Conservation (phyloP, 2,113 vertebrate genomes). For the Pterophyllum scalare region DNA sequence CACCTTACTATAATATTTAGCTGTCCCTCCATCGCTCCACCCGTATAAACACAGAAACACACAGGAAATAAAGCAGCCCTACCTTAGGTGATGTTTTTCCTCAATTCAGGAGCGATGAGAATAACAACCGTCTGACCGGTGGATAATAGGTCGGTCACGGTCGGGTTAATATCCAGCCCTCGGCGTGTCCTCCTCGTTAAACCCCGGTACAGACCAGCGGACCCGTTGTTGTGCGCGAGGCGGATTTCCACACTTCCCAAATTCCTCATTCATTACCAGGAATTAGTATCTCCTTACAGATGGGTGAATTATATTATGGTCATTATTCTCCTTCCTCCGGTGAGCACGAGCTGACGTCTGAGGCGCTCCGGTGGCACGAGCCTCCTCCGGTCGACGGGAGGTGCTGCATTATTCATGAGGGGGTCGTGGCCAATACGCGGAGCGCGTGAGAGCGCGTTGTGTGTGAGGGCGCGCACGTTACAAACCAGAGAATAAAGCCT, state of each 20-base stretch:
- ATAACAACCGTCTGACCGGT: constrained; percentile 13
- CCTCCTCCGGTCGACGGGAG: constrained; percentile 49
- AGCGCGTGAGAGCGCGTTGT: neutral
- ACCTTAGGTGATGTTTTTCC: constrained; percentile 20
- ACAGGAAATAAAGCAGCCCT: neutral
- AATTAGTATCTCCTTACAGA: neutral
- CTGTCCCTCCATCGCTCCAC: neutral
- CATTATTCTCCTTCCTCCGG: constrained; percentile 28
- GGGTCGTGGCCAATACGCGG: constrained; percentile 56
- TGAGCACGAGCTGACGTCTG: constrained; percentile 55
- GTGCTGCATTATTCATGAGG: constrained; percentile 67
- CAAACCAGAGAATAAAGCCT: neutral
- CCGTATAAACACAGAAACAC: neutral
- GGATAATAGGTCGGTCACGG: constrained; percentile 56
- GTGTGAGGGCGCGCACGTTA: neutral
- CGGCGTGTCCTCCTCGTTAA: constrained; percentile 38
- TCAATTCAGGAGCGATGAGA: neutral
- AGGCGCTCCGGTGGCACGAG: constrained; percentile 55
- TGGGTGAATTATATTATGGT: neutral
- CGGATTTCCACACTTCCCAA: constrained; percentile 22
- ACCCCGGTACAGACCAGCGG: constrained; percentile 17
- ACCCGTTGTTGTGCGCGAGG: constrained; percentile 7
- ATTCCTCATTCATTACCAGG: constrained; percentile 32
- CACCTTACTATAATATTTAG: constrained; percentile 36
- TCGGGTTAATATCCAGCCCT: constrained; percentile 42